Base-by-base conservation (phyloP, 2,113 vertebrate genomes). In the Irena cyanogastra region DNA sequence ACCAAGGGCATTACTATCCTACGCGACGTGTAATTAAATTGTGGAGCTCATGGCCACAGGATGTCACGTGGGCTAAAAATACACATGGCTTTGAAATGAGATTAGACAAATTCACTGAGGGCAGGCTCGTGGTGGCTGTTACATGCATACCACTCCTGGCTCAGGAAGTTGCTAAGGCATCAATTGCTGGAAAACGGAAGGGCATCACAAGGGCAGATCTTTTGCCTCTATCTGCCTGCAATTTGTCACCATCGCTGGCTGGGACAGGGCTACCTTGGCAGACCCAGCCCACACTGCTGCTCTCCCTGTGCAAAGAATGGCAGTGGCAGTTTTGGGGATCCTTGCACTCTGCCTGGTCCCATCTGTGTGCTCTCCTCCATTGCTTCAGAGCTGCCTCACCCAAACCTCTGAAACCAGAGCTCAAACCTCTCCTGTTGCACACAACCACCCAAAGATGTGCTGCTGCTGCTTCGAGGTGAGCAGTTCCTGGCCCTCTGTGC, bases 1-100 rank as follows among this genome's bases (percentile, higher is more conserved):
- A 93, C 68, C 92, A 63, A 93, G 94, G 95, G 83, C 95, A 95
- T 74, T 83, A 44, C 86, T 53, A 35, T 69, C 88, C 95, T 76
- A 77, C 30, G 3, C 4, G 1, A 88, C 0, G 1, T 95, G 88
- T 83, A 80, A 96, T 95, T 94, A 95, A 90, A 86, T 50, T 93
- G 90, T 83, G 90, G 82, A 72, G 64, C 71, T 94, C 33, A 16
- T 11, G 2, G 27, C 95, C 92, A 88, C 90, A 94, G 94, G 95
- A 96, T 95, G 92, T 92, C 4, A 0, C 0, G 0, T 10, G 10
- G 65, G 87, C 92, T 95, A 96, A 88, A 97, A 96, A 94, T 95
- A 95, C 71, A 57, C 83, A 8, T 0, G 1, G 60, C 94, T 96
- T 93, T 96, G 96, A 95, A 90, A 94, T 23, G 85, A 92, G 95